Base-by-base conservation (phyloP, 2,797 vertebrate species). In the Paratrypauchen microcephalus region DNA sequence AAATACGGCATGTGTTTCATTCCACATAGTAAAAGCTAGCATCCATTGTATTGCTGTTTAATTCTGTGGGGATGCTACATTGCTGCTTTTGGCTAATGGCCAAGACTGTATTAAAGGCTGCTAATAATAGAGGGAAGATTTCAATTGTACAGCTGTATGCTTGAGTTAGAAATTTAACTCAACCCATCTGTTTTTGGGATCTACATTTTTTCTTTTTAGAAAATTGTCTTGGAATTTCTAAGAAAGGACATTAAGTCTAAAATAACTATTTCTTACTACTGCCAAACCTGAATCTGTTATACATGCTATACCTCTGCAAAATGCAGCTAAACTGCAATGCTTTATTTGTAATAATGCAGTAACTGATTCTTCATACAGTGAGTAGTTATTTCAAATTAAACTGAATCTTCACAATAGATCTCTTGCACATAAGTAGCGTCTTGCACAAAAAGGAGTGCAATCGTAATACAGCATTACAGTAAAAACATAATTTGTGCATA, bases 71-170 rank as follows among this genome's bases (percentile, higher is more conserved):
- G 30, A 70, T 39, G 59, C 32, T 41, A 61, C 59, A 61, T 21
- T 61, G 59, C 59, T 61, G 30, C 32, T 39, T 21, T 41, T 61
- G 59, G 59, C 32, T 39, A 41, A n/a, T 39, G 59, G 32, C 36
- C 59, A 61, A 41, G 28, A n/a, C 19, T 32, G 32, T 21, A 36
- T 61, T 61, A 41, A 61, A 61, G 32, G 59, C 19, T 15, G 59
- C 59, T 61, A 61, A 61, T 61, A 61, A 61, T 61, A 61, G 59
- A 61, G 59, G 36, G 32, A 61, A 39, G 36, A 41, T 61, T n/a
- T 61, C 59, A 61, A 13, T 32, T 76, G 24, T 66, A 67, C 57
- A 55, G 21, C 50, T 74, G 67, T 61, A 39, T 12, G 13, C 59
- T 61, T 41, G 19, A 32, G 58, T 60, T 60, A 19, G 58, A 60